Evolutionary conservation across 2,113 vertebrate species (phyloP), one percentile per base, ranked within the genome.

Genomic region (Myocastor coypus): DNA sequence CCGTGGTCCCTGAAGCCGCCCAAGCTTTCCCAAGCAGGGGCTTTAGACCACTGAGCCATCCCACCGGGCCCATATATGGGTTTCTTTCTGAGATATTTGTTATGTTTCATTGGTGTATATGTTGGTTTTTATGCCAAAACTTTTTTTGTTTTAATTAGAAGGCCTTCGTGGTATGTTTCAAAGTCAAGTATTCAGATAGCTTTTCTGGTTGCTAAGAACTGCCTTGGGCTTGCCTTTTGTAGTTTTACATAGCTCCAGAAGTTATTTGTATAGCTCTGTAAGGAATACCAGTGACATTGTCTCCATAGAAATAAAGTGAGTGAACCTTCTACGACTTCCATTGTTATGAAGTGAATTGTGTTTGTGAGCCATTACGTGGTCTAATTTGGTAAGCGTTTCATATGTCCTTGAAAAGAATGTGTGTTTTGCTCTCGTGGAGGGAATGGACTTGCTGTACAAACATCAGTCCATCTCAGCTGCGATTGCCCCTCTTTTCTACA

Each of bases 121-220:
- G 16, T 68, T 11, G 50, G 30, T 90, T 81, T 52, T 88, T 69
- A 34, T 50, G 61, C 40, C 32, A 71, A 59, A 14, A 86, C 17
- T 73, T 68, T 24, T 24, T 32, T 1, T 55, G 1, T 92, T 19
- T 63, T 87, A 24, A 55, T 81, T 57, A 78, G 12, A 46, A 2
- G 50, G 87, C 26, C 3, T 94, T 73, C 68, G 19, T 19, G 66
- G 37, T 78, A 77, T 95, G 69, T 50, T 64, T 87, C 80, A 89
- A 68, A 90, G n/a, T 77, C 9, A 71, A 84, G 26, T 40, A 83
- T 14, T 61, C 37, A 32, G 9, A 87, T 11, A n/a, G 40, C 8
- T 78, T 68, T n/a, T 85, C 8, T 94, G 75, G 64, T 88, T 68
- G 80, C 11, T 89, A 34, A 80, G 42, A 94, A 80, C 78, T 59